phyloP scores from a whole-genome alignment of 2,797 vertebrate species.

The Lates japonicus region DNA sequence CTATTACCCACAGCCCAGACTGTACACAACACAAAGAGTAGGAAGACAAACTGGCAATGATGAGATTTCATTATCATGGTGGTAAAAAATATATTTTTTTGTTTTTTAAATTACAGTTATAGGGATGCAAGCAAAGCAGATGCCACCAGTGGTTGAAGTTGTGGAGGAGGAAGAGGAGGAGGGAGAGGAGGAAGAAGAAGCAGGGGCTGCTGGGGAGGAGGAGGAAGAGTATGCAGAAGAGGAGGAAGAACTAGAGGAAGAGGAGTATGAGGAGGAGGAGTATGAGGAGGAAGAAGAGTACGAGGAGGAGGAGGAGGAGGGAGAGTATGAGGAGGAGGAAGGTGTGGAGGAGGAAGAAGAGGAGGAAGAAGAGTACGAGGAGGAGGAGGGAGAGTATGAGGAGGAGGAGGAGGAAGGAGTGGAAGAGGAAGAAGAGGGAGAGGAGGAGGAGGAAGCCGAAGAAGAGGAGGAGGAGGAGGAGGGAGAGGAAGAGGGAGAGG shows the following conservation, averaged over 20 bases:
- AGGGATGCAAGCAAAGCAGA: conserved; percentile 72
- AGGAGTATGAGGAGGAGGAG: conserved; percentile 27
- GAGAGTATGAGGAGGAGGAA: not conserved
- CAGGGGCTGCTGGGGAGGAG: conserved; percentile 34
- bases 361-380: not conserved
- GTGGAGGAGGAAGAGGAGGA: conserved; percentile 50
- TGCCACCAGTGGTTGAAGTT: conserved; percentile 53
- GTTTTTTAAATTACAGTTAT: conserved; percentile 68
- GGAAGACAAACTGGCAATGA: too few relatives aligned
- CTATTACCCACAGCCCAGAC: too few relatives aligned
- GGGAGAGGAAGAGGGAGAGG: not conserved
- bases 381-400: not conserved
- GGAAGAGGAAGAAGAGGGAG: not conserved
- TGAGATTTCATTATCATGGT: too few relatives aligned
- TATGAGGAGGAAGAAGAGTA: not conserved
- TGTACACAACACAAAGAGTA: too few relatives aligned
- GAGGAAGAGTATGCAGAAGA: conserved; percentile 47
- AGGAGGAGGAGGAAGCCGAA: not conserved
- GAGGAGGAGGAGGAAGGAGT: not conserved
- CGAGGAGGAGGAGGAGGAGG: not conserved
- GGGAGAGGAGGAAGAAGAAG: conserved; percentile 29
- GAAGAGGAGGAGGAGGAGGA: not conserved
- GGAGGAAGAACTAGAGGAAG: conserved; percentile 9
- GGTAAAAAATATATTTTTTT: not conserved
- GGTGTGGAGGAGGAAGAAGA: conserved; percentile 13